Evolutionary conservation across 2,888 invertebrate species (phyloP).

Genomic region (Phrixothrix hirtus): DNA sequence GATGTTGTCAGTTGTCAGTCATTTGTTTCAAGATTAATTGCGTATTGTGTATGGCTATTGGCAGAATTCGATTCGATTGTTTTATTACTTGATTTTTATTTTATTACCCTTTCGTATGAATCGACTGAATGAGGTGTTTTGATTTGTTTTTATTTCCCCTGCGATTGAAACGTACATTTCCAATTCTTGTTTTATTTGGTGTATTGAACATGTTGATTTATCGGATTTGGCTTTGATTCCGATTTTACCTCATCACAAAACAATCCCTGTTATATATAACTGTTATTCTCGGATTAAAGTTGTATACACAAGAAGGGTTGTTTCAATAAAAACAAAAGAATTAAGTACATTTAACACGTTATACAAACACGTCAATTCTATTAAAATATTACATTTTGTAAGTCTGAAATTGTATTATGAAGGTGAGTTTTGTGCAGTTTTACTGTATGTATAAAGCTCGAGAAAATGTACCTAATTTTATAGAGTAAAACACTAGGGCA

Average conservation of each 20-base stretch:
- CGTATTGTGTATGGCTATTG: slow-evolving; percentile 44
- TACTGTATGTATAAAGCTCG: slow-evolving; percentile 9
- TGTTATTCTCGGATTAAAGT: not conserved
- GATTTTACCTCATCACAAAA: too few species aligned
- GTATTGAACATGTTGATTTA: slow-evolving; percentile 14
- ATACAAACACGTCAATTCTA: slow-evolving; percentile 14
- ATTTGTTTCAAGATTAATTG: slow-evolving; percentile 45
- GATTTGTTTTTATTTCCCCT: slow-evolving; percentile 38
- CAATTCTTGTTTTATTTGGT: not conserved
- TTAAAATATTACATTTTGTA: slow-evolving; percentile 16
- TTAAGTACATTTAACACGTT: slow-evolving; percentile 1
- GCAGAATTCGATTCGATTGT: slow-evolving; percentile 39
- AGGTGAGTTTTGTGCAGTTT: slow-evolving; percentile 25
- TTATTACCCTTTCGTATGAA: slow-evolving; percentile 32
- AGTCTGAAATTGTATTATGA: slow-evolving; percentile 17
- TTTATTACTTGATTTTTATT: too few species aligned
- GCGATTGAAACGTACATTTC: slow-evolving; percentile 14
- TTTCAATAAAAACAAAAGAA: not conserved
- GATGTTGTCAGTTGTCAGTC: slow-evolving; percentile 46
- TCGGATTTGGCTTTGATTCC: slow-evolving; percentile 3
- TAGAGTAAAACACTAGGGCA: slow-evolving; percentile 19
- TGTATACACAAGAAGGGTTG: not conserved
- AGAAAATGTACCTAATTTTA: slow-evolving; percentile 23
- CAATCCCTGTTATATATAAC: too few species aligned
- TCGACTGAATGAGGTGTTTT: slow-evolving; percentile 41